These are phyloP conservation scores for Procambarus virginalis DNA, from an alignment of 1,140 invertebrate species.

Conservation along the genomic window DNA sequence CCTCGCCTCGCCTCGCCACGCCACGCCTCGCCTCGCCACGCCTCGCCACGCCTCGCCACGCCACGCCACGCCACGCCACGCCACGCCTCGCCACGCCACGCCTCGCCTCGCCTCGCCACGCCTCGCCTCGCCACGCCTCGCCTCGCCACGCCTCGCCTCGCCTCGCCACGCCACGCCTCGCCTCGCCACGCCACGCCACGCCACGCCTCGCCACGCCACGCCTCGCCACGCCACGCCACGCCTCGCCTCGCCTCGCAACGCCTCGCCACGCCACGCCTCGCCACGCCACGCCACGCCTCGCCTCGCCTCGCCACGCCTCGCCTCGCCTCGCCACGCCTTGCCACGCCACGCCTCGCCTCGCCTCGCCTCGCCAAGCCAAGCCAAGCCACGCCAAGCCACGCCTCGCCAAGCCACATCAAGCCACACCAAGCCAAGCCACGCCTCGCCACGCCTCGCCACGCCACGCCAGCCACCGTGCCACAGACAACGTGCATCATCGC, in stretches of 20 bases:
- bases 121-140: background rate
- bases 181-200: too few species aligned
- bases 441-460: conserved; percentile 1
- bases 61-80: too few species aligned
- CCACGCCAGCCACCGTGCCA: background rate
- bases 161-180: too few species aligned
- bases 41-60: too few species aligned
- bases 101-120: background rate
- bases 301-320: background rate
- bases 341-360: background rate
- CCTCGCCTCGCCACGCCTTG: background rate
- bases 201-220: too few species aligned
- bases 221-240: too few species aligned
- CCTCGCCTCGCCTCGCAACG: too few species aligned
- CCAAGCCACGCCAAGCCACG: too few species aligned
- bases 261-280: too few species aligned
- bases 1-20: too few species aligned
- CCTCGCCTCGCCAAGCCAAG: background rate
- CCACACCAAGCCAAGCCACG: conserved; percentile 3
- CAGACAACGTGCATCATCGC: too few species aligned
- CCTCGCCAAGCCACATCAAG: background rate
- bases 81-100: background rate
- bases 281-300: background rate
- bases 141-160: background rate
- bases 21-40: too few species aligned